Base-by-base conservation (phyloP, 1,140 invertebrate genomes). In the Epicauta chinensis region DNA sequence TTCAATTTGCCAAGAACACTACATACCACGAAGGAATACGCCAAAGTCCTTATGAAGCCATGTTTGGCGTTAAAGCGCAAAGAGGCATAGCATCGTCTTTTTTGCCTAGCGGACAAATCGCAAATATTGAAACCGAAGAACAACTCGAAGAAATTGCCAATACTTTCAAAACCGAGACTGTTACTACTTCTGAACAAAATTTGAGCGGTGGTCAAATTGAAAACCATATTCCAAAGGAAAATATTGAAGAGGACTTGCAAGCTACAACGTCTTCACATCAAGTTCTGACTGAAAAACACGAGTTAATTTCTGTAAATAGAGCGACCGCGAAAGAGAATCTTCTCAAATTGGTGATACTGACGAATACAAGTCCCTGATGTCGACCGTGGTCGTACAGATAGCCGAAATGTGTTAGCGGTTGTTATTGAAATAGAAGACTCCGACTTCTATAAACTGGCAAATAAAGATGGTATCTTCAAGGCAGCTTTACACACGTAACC, bases 41-140 rank as follows among this genome's bases (percentile, higher is more conserved):
- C 32, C 56, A 55, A 42, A 56, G 58, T 16, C 60, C 66, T n/a
- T 67, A 63, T 55, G 47, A 57, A 56, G 58, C 63, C 16, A 45
- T 63, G 56, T 67, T 68, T 56, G 57, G 60, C 68, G 62, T 64
- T 55, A 45, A 55, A 43, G n/a, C 31, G 34, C 53, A 48, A 57
- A 48, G 29, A 29, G 43, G 43, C 45, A 35, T 57, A 53, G 40
- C 35, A 40, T n/a, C n/a, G n/a, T n/a, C n/a, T n/a, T n/a, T n/a
- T n/a, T 42, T 34, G 3, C 48, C 53, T 51, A 5, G 15, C 39
- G 12, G 16, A 17, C 15, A 16, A 41, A n/a, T n/a, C n/a, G n/a
- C n/a, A n/a, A n/a, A n/a, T n/a, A n/a, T n/a, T n/a, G n/a, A n/a
- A n/a, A n/a, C 4, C 4, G 4, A n/a, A 3, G 3, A 16, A 15